Evolutionary conservation across 2,113 vertebrate species (phyloP).

Genomic region (Oryzias javanicus): DNA sequence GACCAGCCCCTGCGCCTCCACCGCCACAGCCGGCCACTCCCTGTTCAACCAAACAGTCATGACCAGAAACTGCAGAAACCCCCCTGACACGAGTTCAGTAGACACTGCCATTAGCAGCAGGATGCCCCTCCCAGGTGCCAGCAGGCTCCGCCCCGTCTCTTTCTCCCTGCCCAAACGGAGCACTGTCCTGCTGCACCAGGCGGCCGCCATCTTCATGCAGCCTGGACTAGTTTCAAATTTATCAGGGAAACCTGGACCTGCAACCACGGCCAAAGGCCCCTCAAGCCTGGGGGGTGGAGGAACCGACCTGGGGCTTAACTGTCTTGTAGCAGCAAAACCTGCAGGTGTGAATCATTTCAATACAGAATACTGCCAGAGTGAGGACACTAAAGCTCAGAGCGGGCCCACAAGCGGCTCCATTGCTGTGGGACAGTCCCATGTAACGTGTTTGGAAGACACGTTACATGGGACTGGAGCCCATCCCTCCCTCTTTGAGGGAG

Average conservation of each 20-base stretch:
- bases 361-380: constrained; percentile 35
- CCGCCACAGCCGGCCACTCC: constrained; percentile 11
- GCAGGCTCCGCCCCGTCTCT: constrained; percentile 62
- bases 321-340: constrained; percentile 11
- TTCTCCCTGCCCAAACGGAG: constrained; percentile 69
- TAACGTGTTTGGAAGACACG: too few relatives aligned
- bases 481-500: constrained; percentile 29
- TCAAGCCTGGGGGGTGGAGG: constrained; percentile 26
- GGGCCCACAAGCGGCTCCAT: constrained; percentile 23
- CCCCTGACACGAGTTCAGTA: not conserved
- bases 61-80: not conserved
- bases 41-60: not conserved
- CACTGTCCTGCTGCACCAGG: constrained; percentile 66
- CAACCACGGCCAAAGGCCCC: constrained; percentile 9
- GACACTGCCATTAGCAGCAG: constrained; percentile 1
- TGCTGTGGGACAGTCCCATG: constrained; percentile 27
- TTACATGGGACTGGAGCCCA: constrained; percentile 25
- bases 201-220: constrained; percentile 68
- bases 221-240: constrained; percentile 23
- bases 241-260: constrained; percentile 27
- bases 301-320: constrained; percentile 22
- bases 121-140: not conserved
- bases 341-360: constrained; percentile 22
- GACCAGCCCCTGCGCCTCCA: not conserved
- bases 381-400: constrained; percentile 32